Conservation (phyloP, 2,888 invertebrate genomes). For the Lingula anatina region DNA sequence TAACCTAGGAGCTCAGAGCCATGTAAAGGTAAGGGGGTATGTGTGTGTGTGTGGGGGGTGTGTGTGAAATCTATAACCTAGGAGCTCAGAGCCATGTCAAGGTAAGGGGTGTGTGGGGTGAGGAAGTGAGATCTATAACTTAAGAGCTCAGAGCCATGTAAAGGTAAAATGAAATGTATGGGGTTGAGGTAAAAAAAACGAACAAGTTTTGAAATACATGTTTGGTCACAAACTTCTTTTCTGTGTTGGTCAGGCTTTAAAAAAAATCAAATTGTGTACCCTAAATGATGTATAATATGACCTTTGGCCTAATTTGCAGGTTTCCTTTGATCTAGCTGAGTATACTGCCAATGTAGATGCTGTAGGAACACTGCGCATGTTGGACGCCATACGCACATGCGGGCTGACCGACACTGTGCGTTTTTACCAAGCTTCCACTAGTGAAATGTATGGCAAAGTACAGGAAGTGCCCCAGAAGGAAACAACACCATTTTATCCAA, state of each 20-base stretch:
- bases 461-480: constrained; percentile 53
- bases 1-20: constrained; percentile 97
- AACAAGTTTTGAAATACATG: too few species aligned
- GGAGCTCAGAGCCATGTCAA: constrained; percentile 53
- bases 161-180: too few species aligned
- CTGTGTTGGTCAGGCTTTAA: too few species aligned
- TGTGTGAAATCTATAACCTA: constrained; percentile 51
- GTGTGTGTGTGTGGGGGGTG: too few species aligned
- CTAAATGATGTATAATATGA: too few species aligned
- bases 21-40: constrained; percentile 99
- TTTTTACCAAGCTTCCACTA: constrained; percentile 53
- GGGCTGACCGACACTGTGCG: constrained; percentile 35
- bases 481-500: constrained; percentile 53
- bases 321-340: constrained; percentile 95
- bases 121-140: constrained; percentile 98
- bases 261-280: too few species aligned
- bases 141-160: constrained; percentile 98
- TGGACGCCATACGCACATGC: constrained; percentile 52
- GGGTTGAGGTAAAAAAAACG: too few species aligned
- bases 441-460: constrained; percentile 53
- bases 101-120: constrained; percentile 52
- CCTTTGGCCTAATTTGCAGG: too few species aligned
- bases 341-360: constrained; percentile 85
- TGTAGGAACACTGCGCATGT: constrained; percentile 46
- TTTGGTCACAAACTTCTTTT: too few species aligned